These are phyloP conservation scores for Melanotaenia nigrans DNA, from an alignment of 2,797 vertebrate species.

Conservation along the genomic window DNA sequence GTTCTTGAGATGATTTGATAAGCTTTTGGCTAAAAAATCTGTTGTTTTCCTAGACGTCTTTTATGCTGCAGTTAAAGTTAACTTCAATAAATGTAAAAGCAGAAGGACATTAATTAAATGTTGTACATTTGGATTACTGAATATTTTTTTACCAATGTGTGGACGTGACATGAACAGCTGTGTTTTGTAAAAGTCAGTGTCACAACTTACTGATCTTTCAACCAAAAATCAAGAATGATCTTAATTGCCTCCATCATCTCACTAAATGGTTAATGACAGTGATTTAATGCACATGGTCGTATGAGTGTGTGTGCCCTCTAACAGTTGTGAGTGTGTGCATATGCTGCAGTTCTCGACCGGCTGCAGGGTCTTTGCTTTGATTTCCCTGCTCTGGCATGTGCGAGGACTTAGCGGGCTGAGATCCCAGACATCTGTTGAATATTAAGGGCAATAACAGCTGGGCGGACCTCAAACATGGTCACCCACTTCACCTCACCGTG, in stretches of 20 bases:
- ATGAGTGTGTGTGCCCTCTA: conserved; percentile 50
- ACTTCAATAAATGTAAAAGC: conserved; percentile 6
- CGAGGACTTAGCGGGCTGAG: conserved; percentile 73
- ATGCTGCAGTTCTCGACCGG: conserved; percentile 44
- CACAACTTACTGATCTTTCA: conserved; percentile 42
- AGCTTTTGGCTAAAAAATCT: conserved; percentile 17
- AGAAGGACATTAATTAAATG: neutral
- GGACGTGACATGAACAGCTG: conserved; percentile 21
- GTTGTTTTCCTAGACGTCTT: conserved; percentile 11
- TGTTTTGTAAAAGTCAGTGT: conserved; percentile 44
- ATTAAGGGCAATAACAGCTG: conserved; percentile 85
- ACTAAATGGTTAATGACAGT: conserved; percentile 78
- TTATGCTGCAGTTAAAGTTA: neutral
- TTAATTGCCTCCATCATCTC: conserved; percentile 73
- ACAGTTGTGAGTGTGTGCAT: conserved; percentile 56
- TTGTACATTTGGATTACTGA: conserved; percentile 2
- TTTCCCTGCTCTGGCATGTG: conserved; percentile 74
- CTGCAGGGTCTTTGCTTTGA: conserved; percentile 73
- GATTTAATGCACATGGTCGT: conserved; percentile 63
- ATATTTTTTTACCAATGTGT: neutral
- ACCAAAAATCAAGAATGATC: conserved; percentile 66
- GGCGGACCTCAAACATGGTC: conserved; percentile 81
- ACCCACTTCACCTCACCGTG: conserved; percentile 81
- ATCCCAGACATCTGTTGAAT: conserved; percentile 82
- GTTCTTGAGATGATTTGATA: conserved; percentile 56